A percentile compares a stretch with the other conserved stretches of the same genome.
Conservation (phyloP, 2,113 vertebrate species). For the Pedetes capensis region DNA sequence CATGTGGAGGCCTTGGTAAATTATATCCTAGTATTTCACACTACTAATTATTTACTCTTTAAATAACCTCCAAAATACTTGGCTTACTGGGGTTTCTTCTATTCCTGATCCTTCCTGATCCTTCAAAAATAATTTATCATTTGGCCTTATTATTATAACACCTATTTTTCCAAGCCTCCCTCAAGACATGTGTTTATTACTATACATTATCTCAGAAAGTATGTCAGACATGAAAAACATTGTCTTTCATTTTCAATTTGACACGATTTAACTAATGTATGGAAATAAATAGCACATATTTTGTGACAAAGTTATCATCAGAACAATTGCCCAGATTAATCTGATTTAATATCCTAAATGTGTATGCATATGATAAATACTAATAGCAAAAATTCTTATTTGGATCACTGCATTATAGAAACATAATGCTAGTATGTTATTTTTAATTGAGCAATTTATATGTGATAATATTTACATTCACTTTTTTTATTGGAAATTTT, state of each 20-base stretch:
- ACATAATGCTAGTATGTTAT: background rate
- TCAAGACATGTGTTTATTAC: background rate
- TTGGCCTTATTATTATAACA: background rate
- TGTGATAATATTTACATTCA: background rate
- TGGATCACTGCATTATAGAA: background rate
- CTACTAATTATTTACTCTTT: background rate
- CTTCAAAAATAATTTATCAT: background rate
- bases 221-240: background rate
- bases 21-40: background rate
- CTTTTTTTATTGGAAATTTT: too few relatives aligned
- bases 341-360: slow-evolving; percentile 20
- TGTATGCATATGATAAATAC: background rate
- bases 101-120: background rate
- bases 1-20: background rate
- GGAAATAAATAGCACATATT: background rate
- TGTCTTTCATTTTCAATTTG: background rate
- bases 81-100: background rate
- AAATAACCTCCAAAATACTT: background rate
- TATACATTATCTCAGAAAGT: background rate
- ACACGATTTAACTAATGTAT: background rate
- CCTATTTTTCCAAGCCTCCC: background rate
- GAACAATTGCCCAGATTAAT: background rate
- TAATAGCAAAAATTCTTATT: background rate
- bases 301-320: background rate
- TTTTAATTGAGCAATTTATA: background rate